phyloP scores from a whole-genome alignment of 2,797 vertebrate genomes.

The Taeniopygia guttata region DNA sequence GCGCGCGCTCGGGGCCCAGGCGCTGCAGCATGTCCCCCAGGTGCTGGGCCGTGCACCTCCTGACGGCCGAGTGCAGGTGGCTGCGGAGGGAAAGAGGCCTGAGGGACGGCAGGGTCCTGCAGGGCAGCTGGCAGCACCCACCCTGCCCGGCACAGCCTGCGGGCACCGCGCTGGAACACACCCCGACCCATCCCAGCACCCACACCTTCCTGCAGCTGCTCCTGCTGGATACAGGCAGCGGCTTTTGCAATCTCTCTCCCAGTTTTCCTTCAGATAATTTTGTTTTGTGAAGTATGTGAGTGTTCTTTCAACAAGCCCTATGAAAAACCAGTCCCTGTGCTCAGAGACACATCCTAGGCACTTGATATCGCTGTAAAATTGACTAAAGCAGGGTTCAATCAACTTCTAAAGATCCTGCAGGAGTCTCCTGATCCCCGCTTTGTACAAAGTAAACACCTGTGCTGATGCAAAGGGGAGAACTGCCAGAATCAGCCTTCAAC shows the following conservation, averaged over 20 bases:
- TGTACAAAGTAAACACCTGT: background rate
- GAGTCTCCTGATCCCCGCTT: background rate
- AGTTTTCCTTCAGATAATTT: too few relatives aligned
- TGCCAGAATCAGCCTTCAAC: background rate
- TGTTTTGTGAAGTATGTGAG: rapidly evolving
- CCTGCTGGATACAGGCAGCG: background rate
- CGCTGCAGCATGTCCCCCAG: conserved; percentile 81
- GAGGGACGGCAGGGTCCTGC: background rate
- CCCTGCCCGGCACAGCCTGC: too few relatives aligned
- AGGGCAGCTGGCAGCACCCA: too few relatives aligned
- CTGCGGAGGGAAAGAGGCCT: conserved; percentile 57
- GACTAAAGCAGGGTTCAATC: background rate
- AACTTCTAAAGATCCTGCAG: background rate
- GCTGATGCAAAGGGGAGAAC: background rate
- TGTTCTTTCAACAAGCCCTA: background rate
- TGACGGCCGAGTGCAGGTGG: conserved; percentile 86
- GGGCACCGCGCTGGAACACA: too few relatives aligned
- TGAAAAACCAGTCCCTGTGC: background rate
- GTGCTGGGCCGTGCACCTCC: conserved; percentile 88
- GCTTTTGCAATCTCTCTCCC: rapidly evolving
- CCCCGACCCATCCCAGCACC: too few relatives aligned
- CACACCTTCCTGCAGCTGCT: background rate
- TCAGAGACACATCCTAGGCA: background rate
- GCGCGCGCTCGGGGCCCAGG: conserved; percentile 82
- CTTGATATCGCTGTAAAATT: rapidly evolving